Evolutionary conservation across 2,113 vertebrate genomes (phyloP), one percentile per base, ranked within the genome.

Genomic region (Rhabdornis inornatus): DNA sequence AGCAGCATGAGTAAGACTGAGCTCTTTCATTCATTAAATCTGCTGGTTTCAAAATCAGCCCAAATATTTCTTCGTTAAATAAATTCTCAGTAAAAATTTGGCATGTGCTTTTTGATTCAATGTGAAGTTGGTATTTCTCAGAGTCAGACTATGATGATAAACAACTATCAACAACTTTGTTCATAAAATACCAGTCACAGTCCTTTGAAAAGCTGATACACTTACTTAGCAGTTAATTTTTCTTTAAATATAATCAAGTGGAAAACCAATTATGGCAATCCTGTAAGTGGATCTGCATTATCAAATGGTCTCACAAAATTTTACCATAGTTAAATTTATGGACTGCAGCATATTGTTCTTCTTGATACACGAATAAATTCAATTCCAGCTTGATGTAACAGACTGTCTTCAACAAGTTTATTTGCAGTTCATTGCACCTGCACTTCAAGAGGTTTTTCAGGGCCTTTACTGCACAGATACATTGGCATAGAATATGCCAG

Each of bases 241-340:
- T 94, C 49, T 92, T 96, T 90, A 91, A 97, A 93, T 15, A 66
- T 66, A 60, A 79, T 71, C 83, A 84, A 87, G 69, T 37, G 81
- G 49, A 94, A 94, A 94, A 88, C 53, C 56, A 71, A 0, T 55
- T 30, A 75, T 3, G 17, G 35, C 45, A 90, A 55, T 95, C 74
- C 39, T 94, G 52, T 28, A 71, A 56, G 1, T 53, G 42, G 45
- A 93, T 74, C 79, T 96, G 68, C 76, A 59, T 77, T 63, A 24
- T 70, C 87, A 89, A 89, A 27, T 82, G 37, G 45, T 89, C 68
- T 50, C 1, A 0, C 20, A 39, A 83, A 65, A 79, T 85, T 78
- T 87, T 61, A 65, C 39, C 78, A 92, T 1, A 66, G 80, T 23
- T 95, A 37, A 31, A 59, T 92, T 80, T 93, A 96, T 28, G 50